A percentile compares a stretch with the other conserved stretches of the same genome.
phyloP scores from a whole-genome alignment of 1,140 invertebrate genomes.

The Phenacoccus solenopsis region DNA sequence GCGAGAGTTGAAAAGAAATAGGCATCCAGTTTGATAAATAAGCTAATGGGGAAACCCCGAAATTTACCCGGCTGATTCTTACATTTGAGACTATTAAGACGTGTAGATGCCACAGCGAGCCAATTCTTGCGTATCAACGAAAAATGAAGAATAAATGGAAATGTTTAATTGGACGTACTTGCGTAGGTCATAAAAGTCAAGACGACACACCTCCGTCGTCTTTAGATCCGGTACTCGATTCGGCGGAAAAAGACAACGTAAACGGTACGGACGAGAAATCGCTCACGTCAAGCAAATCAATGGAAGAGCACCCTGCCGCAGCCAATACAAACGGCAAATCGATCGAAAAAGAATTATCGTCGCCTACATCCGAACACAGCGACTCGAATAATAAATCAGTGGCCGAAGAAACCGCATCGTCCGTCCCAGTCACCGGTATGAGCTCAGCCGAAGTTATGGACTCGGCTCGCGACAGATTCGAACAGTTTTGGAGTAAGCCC shows the following conservation, averaged over 20 bases:
- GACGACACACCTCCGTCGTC: background rate
- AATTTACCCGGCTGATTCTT: too few relatives aligned
- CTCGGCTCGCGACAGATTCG: conserved; percentile 65
- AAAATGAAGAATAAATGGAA: too few relatives aligned
- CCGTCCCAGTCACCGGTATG: background rate
- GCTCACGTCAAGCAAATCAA: background rate
- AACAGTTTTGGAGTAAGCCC: conserved; percentile 63
- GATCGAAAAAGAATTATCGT: background rate
- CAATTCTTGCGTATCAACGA: too few relatives aligned
- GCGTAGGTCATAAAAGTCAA: background rate
- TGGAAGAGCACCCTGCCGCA: conserved; percentile 18
- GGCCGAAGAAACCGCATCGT: background rate
- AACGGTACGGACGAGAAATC: background rate
- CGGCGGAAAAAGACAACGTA: background rate
- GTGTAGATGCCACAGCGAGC: too few relatives aligned
- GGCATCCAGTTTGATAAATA: too few relatives aligned
- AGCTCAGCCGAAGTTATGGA: conserved; percentile 62
- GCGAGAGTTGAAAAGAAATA: too few relatives aligned
- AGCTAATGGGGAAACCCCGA: too few relatives aligned
- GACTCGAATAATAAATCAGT: background rate
- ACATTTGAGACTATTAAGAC: too few relatives aligned
- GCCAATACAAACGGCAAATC: background rate
- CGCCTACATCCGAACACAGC: background rate
- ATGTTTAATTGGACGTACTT: too few relatives aligned
- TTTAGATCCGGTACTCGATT: background rate